Conservation (phyloP, 2,113 vertebrate genomes). For the Natator depressus region DNA sequence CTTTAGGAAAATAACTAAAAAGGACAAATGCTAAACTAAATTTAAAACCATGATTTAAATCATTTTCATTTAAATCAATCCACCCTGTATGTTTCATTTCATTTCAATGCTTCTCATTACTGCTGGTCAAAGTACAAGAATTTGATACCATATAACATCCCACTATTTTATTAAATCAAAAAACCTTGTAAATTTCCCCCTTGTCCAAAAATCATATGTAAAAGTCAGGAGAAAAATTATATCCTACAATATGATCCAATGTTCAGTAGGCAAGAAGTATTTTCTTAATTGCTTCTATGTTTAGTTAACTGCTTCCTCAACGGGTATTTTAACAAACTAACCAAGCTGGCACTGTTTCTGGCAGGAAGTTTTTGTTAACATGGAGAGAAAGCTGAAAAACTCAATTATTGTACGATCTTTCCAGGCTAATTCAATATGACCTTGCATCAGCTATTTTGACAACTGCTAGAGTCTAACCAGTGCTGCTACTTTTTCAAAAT, state of each 20-base stretch:
- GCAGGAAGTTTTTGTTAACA: background rate
- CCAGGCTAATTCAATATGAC: background rate
- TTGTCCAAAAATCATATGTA: background rate
- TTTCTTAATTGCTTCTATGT: accelerated
- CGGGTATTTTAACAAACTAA: background rate
- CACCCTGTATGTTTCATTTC: background rate
- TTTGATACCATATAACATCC: background rate
- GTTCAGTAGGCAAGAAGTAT: background rate
- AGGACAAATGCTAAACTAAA: background rate
- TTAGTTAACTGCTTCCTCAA: background rate
- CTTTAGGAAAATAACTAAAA: background rate
- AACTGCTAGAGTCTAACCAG: background rate
- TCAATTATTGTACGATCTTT: background rate
- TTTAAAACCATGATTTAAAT: background rate
- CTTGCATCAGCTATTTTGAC: background rate
- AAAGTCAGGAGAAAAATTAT: background rate
- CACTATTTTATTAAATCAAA: background rate
- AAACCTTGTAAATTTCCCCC: background rate
- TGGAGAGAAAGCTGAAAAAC: background rate
- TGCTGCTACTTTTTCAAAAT: background rate
- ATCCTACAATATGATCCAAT: background rate
- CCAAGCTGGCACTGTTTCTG: background rate
- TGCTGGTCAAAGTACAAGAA: background rate
- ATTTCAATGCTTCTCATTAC: background rate
- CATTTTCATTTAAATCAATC: background rate